phyloP scores from a whole-genome alignment of 2,113 vertebrate species.

The Chrysemys picta region DNA sequence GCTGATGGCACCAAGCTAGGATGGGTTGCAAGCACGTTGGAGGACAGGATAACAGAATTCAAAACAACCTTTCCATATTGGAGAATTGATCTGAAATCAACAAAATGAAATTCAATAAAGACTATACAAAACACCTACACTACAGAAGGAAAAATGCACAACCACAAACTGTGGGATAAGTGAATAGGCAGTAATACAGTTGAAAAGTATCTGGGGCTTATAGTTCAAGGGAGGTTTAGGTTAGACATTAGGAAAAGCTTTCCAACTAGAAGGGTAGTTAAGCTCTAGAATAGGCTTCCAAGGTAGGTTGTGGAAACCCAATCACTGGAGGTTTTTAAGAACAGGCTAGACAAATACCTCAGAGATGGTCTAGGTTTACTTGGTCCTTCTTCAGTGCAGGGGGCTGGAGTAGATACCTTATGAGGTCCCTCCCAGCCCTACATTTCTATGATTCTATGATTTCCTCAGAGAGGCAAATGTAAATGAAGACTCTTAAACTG shows the following conservation, averaged over 20 bases:
- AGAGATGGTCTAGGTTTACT: too few species aligned
- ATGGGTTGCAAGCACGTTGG: not conserved
- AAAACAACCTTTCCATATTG: not conserved
- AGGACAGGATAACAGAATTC: not conserved
- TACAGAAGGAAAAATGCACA: not conserved
- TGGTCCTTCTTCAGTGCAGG: not conserved
- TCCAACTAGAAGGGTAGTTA: not conserved
- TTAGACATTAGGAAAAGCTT: not conserved
- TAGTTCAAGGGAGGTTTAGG: not conserved
- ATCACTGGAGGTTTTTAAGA: not conserved
- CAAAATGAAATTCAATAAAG: not conserved
- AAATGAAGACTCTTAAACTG: not conserved
- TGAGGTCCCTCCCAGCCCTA: too few species aligned
- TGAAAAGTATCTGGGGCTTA: not conserved
- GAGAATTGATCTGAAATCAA: not conserved
- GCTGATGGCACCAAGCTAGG: not conserved
- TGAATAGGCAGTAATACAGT: not conserved
- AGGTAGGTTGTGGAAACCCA: not conserved
- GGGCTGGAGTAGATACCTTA: too few species aligned
- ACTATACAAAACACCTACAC: not conserved
- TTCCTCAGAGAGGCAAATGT: rapidly evolving
- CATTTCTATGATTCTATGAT: not conserved
- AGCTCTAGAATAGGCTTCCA: not conserved
- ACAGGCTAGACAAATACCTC: not conserved
- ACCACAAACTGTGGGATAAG: not conserved